Evolutionary conservation across 2,797 vertebrate genomes (phyloP), one percentile per base, ranked within the genome.

Genomic region (Halcyon chelicuti): DNA sequence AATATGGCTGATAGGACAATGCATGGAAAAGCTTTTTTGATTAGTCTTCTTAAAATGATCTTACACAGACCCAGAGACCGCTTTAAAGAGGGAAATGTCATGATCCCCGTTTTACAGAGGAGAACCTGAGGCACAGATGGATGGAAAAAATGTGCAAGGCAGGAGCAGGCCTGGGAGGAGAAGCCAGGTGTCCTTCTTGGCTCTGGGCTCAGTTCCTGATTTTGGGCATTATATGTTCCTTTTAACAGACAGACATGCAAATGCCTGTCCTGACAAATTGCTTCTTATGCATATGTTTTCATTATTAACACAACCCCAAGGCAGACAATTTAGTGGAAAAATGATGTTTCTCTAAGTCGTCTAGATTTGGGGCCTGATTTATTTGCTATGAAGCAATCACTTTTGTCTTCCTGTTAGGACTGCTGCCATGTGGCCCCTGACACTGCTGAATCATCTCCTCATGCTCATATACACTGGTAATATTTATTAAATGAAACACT

Each of bases 401-500:
- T 84, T 86, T 68, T 68, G 68, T 73, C 68, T 89, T 94, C 93
- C 86, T 85, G 74, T 88, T 82, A 79, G 76, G 88, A 71, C 22
- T 54, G 73, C 73, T 93, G 90, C 94, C 80, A 88, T 2, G 11
- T 85, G 81, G 75, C 68, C 86, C 67, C 91, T 92, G 60, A 87
- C 9, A 33, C 57, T 93, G 94, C 85, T 93, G 91, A 94, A 88
- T 95, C 95, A 94, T 55, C 73, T 66, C 63, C 63, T 91, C 49
- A 29, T 1, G 1, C 39, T 88, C 72, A 22, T 33, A 79, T 25
- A 52, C 66, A 74, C 40, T 73, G 86, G 31, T 86, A 84, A 79
- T 89, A 88, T 93, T 93, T 97, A 87, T 68, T 92, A 91, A 85
- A 95, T 91, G 55, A 77, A 95, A 92, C 68, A 57, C 76, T 86